Percentiles rank a stretch among this genome's conserved stretches.
Conservation (phyloP, 1,140 invertebrate genomes). For the Copidosoma floridanum region DNA sequence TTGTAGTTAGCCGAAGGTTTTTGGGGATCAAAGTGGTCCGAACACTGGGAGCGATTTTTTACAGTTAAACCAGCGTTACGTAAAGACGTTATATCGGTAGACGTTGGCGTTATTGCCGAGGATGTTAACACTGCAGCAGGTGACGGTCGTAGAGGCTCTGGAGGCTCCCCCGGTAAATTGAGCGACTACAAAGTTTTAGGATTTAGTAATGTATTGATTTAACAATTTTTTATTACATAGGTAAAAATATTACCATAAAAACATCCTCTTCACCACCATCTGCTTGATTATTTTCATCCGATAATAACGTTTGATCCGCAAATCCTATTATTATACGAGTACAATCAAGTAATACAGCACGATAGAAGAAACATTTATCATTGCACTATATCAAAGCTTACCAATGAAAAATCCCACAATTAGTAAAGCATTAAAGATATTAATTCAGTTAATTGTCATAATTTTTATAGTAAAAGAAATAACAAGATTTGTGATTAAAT, state of each 20-base stretch:
- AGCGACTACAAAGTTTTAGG: conserved; percentile 64
- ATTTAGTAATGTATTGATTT: conserved; percentile 20
- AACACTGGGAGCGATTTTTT: conserved; percentile 46
- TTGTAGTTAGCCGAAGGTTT: no score
- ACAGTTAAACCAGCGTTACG: conserved; percentile 39
- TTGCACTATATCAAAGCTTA: no score
- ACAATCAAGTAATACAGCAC: no score
- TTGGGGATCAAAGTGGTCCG: conserved; percentile 42
- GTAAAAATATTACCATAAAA: conserved; percentile 84
- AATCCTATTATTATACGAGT: conserved; percentile 59
- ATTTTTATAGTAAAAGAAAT: no score
- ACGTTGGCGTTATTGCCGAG: not conserved
- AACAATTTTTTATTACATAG: no score
- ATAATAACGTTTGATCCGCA: conserved; percentile 48
- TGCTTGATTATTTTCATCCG: conserved; percentile 48
- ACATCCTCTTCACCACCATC: conserved; percentile 80
- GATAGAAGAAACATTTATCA: no score
- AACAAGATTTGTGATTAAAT: no score
- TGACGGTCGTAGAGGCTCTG: conserved; percentile 65
- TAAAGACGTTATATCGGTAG: conserved; percentile 42
- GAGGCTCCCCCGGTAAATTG: conserved; percentile 74
- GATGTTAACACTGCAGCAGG: conserved; percentile 54
- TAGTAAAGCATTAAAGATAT: conserved; percentile 24
- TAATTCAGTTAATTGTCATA: not conserved
- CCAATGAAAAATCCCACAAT: no score